phyloP scores from a whole-genome alignment of 2,888 invertebrate species.

The Pollenia griseotomentosa region DNA sequence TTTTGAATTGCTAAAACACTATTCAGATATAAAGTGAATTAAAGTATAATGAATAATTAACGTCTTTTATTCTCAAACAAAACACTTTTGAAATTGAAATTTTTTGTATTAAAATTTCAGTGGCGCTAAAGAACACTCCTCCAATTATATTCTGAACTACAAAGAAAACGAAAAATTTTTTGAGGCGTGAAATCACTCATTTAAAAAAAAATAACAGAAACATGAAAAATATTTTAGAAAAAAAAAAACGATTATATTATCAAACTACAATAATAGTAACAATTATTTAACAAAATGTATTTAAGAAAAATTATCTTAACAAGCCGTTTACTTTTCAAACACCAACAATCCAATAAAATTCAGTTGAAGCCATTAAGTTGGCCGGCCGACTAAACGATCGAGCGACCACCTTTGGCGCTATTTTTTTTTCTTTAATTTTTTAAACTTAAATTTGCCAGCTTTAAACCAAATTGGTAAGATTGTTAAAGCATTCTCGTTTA shows the following conservation, averaged over 20 bases:
- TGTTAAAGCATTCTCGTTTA: constrained; percentile 16
- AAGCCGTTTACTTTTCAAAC: background rate
- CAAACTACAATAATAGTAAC: background rate
- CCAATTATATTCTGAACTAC: background rate
- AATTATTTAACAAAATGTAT: background rate
- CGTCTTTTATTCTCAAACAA: no score
- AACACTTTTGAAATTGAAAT: background rate
- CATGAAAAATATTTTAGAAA: constrained; percentile 20
- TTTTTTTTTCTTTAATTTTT: constrained; percentile 3
- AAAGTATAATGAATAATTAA: no score
- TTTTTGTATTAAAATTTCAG: background rate
- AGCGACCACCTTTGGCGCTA: constrained; percentile 53
- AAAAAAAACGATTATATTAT: background rate
- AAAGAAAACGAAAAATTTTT: background rate
- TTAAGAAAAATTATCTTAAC: background rate
- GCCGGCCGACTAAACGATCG: background rate
- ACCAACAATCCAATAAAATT: constrained; percentile 19
- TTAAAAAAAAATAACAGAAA: background rate
- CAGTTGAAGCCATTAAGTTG: constrained; percentile 16
- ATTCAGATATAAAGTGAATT: no score
- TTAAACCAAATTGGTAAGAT: constrained; percentile 42
- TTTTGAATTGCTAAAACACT: no score
- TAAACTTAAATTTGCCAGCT: constrained; percentile 24
- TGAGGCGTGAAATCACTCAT: constrained; percentile 40
- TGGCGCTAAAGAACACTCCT: constrained; percentile 10